Evolutionary conservation across 2,888 invertebrate species (phyloP), one percentile per base, ranked within the genome.

Genomic region (Leistus spinibarbis): DNA sequence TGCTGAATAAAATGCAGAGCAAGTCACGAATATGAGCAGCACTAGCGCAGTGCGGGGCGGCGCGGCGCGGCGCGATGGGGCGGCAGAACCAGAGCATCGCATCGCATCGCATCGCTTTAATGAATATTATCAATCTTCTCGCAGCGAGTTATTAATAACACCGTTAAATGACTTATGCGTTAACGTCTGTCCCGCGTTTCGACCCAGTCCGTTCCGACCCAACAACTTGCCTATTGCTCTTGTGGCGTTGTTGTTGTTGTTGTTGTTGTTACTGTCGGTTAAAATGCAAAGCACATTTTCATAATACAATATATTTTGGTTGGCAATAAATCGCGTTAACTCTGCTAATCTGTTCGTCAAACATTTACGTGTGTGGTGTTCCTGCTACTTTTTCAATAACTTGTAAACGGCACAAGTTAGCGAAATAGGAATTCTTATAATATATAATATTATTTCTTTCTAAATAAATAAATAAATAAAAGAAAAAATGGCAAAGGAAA

Each of bases 91-190:
- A 66, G 66, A 66, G 66, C 66, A 66, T 17, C 19, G 53, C 17
- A 16, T 13, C 40, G 40, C 40, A n/a, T n/a, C n/a, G n/a, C n/a
- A n/a, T 23, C 64, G 54, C 54, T 54, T 17, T 66, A 66, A 66
- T 66, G 66, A 66, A 66, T 66, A 66, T 66, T 66, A 66, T 66
- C 66, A 27, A 53, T 66, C 66, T 66, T 66, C 53, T 66, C 9
- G 16, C 17, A 16, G 17, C 60, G 17, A 17, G 66, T 17, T 66
- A 66, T 66, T 66, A 66, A 66, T 66, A 66, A 53, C 53, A 27
- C 24, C n/a, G 66, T 20, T 19, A 53, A 53, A 66, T 66, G 66
- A 66, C 40, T 66, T 66, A 66, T 66, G 66, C 66, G 66, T 66
- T 66, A 66, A 66, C 53, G 66, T 65, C 40, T 65, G 19, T 57